Percentiles rank a stretch among this genome's conserved stretches.
Evolutionary conservation across 2,888 invertebrate species (phyloP).

Genomic region (Allophyes oxyacanthae): DNA sequence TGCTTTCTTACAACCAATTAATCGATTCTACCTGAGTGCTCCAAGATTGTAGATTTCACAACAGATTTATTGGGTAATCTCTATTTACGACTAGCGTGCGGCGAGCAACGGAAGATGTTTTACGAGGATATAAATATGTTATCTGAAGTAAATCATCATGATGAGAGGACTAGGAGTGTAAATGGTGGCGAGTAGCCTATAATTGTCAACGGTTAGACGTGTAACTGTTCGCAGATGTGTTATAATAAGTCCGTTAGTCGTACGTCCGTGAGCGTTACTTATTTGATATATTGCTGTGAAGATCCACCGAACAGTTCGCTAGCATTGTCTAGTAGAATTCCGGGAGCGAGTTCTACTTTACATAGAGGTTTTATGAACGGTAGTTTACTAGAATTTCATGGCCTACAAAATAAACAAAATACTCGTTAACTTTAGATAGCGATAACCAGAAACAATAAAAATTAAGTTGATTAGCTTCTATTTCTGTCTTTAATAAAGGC

Average conservation of each 20-base stretch:
- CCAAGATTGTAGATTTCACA: slow-evolving; percentile 50
- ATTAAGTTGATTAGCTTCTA: no score
- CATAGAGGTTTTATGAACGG: background rate
- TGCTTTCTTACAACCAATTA: slow-evolving; percentile 60
- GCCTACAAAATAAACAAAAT: background rate
- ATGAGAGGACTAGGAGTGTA: slow-evolving; percentile 13
- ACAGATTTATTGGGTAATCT: slow-evolving; percentile 43
- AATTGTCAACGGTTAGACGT: slow-evolving; percentile 42
- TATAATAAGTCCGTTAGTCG: slow-evolving; percentile 40
- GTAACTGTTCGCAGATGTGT: slow-evolving; percentile 36
- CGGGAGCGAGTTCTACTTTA: slow-evolving; percentile 10
- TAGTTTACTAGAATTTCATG: background rate
- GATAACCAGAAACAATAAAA: no score
- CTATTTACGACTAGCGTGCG: slow-evolving; percentile 27
- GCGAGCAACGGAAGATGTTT: slow-evolving; percentile 32
- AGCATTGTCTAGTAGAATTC: slow-evolving; percentile 13
- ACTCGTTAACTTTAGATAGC: no score
- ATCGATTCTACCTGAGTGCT: slow-evolving; percentile 53
- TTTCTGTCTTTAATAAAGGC: no score
- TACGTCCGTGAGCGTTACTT: slow-evolving; percentile 14
- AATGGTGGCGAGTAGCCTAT: slow-evolving; percentile 25
- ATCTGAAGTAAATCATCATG: slow-evolving; percentile 11
- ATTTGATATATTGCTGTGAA: slow-evolving; percentile 20
- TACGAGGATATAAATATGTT: slow-evolving; percentile 37
- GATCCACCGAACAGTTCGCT: slow-evolving; percentile 6